Conservation (phyloP, 2,797 vertebrate genomes). For the Xenopus petersii region DNA sequence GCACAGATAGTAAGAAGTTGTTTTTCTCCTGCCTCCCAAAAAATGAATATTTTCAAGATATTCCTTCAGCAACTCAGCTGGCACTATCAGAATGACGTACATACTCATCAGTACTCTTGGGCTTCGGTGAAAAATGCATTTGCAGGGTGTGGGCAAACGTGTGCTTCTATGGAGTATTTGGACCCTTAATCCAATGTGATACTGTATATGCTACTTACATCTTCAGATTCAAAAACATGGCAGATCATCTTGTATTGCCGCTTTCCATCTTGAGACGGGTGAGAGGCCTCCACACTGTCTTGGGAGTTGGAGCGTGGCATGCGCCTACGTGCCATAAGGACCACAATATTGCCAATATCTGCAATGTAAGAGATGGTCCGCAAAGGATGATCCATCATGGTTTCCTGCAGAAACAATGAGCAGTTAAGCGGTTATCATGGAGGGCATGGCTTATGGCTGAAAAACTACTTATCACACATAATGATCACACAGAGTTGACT, state of each 20-base stretch:
- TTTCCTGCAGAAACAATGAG: constrained; percentile 71
- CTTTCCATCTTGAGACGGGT: constrained; percentile 86
- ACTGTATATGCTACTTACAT: constrained; percentile 72
- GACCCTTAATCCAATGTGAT: background rate
- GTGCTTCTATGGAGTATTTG: no score
- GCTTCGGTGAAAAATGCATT: no score
- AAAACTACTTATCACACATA: background rate
- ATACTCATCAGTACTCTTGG: no score
- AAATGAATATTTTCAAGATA: no score
- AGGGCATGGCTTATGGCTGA: background rate
- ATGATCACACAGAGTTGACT: background rate
- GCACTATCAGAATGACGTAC: no score
- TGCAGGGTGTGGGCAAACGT: no score
- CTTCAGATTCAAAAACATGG: constrained; percentile 96
- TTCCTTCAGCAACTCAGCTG: no score
- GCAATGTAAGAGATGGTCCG: constrained; percentile 95
- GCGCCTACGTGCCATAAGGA: constrained; percentile 90
- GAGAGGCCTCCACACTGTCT: constrained; percentile 84
- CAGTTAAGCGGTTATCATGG: background rate
- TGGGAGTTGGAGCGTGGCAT: constrained; percentile 88
- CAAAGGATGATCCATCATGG: constrained; percentile 94
- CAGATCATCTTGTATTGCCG: constrained; percentile 98
- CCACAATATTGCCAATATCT: constrained; percentile 93
- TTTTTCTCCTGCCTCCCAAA: no score
- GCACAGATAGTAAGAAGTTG: no score